Evolutionary conservation across 2,797 vertebrate species (phyloP).

Genomic region (Pempheris klunzingeri): DNA sequence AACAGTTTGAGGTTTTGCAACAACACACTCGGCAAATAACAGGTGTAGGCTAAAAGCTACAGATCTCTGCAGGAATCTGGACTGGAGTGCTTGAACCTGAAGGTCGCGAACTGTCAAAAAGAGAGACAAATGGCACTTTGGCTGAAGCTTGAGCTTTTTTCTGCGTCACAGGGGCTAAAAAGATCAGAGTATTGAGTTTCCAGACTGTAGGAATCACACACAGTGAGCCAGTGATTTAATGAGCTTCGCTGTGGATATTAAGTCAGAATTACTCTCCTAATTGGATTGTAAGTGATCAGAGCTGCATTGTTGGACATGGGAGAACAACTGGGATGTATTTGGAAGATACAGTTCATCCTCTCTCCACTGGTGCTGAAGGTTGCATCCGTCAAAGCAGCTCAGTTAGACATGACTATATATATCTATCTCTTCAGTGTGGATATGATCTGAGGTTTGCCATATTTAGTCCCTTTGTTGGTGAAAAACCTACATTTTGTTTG

Average conservation of each 20-base stretch:
- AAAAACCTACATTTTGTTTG: not conserved
- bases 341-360: not conserved
- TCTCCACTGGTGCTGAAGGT: not conserved
- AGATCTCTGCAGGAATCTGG: slow-evolving; percentile 41
- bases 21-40: slow-evolving; percentile 29
- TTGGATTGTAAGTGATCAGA: slow-evolving; percentile 15
- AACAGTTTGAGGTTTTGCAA: slow-evolving; percentile 17
- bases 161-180: slow-evolving; percentile 3
- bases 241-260: slow-evolving; percentile 11
- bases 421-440: not conserved
- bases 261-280: slow-evolving; percentile 3
- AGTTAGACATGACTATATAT: not conserved
- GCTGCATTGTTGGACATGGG: not conserved
- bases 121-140: slow-evolving; percentile 15
- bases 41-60: slow-evolving; percentile 32
- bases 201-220: not conserved
- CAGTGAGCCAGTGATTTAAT: not conserved
- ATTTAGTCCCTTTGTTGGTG: not conserved
- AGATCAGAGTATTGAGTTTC: slow-evolving; percentile 23
- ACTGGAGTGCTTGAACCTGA: slow-evolving; percentile 14
- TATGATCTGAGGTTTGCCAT: not conserved
- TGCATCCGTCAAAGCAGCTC: not conserved
- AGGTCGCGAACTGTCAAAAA: not conserved
- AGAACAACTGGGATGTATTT: slow-evolving; percentile 31
- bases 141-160: slow-evolving; percentile 13